Evolutionary conservation across 2,888 invertebrate genomes (phyloP).

Genomic region (Mechanitis mazaeus): DNA sequence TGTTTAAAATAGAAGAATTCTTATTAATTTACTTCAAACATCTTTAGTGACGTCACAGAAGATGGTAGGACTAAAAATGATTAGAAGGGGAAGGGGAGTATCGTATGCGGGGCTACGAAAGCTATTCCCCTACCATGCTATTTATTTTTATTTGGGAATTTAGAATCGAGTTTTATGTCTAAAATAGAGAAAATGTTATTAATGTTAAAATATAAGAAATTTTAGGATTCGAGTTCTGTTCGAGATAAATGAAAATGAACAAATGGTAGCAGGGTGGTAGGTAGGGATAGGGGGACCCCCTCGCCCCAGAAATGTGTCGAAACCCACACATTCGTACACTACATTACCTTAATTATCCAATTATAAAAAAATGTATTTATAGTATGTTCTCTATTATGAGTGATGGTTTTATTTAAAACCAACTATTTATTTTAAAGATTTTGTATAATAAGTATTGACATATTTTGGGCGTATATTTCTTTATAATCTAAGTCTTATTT

Average conservation of each 20-base stretch:
- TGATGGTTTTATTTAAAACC: neutral
- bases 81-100: slow-evolving; percentile 53
- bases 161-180: slow-evolving; percentile 2
- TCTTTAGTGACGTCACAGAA: slow-evolving; percentile 69
- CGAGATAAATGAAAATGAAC: slow-evolving; percentile 25
- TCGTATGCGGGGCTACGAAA: slow-evolving; percentile 46
- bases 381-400: slow-evolving; percentile 12
- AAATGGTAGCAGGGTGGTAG: slow-evolving; percentile 19
- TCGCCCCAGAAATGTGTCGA: slow-evolving; percentile 57
- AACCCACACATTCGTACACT: slow-evolving; percentile 58
- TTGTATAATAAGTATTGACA: no score
- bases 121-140: slow-evolving; percentile 44
- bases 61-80: slow-evolving; percentile 61
- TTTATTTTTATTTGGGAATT: slow-evolving; percentile 31
- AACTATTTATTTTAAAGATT: no score
- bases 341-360: slow-evolving; percentile 74
- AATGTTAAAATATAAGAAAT: slow-evolving; percentile 5
- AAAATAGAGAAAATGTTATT: neutral
- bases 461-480: no score
- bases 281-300: slow-evolving; percentile 30
- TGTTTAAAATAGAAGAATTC: slow-evolving; percentile 30
- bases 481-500: no score
- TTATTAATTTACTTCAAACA: slow-evolving; percentile 68
- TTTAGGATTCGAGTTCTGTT: slow-evolving; percentile 36
- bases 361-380: slow-evolving; percentile 48